Evolutionary conservation across 2,113 vertebrate species (phyloP).

Genomic region (Perca flavescens): DNA sequence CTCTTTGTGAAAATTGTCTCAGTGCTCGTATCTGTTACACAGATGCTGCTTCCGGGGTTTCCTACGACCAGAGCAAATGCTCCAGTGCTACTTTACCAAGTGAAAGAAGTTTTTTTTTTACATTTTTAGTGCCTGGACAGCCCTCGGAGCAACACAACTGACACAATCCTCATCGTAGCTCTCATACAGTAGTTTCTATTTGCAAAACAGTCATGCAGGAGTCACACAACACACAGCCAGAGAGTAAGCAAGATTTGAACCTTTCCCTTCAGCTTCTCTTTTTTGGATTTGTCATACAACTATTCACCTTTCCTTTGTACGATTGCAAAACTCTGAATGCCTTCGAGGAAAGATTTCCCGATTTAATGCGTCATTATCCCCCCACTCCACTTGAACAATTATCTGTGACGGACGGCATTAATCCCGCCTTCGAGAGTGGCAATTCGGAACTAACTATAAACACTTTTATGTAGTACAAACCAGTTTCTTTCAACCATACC

Average conservation of each 20-base stretch:
- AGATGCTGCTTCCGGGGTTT: constrained; percentile 20
- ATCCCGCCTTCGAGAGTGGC: neutral
- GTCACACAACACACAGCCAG: too few species aligned
- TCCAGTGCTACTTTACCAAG: constrained; percentile 16
- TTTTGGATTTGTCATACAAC: neutral
- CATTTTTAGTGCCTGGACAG: constrained; percentile 14
- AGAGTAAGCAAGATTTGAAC: too few species aligned
- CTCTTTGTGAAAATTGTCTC: constrained; percentile 31
- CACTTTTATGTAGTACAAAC: neutral
- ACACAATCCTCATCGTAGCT: too few species aligned
- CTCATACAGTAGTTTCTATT: too few species aligned
- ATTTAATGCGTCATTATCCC: neutral
- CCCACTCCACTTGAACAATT: neutral
- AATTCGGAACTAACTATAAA: neutral
- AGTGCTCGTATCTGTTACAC: constrained; percentile 17
- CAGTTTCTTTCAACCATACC: neutral
- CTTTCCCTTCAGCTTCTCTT: neutral
- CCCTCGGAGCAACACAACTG: neutral
- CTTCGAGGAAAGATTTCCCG: neutral
- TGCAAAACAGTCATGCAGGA: too few species aligned
- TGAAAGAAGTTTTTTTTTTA: constrained; percentile 28
- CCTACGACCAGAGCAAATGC: constrained; percentile 16
- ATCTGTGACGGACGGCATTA: neutral
- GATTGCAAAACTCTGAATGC: neutral
- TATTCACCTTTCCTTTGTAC: neutral